A percentile compares a stretch with the other conserved stretches of the same genome.
These are phyloP conservation scores for Lophochroa leadbeateri DNA, from an alignment of 2,113 vertebrate genomes.

Conservation along the genomic window DNA sequence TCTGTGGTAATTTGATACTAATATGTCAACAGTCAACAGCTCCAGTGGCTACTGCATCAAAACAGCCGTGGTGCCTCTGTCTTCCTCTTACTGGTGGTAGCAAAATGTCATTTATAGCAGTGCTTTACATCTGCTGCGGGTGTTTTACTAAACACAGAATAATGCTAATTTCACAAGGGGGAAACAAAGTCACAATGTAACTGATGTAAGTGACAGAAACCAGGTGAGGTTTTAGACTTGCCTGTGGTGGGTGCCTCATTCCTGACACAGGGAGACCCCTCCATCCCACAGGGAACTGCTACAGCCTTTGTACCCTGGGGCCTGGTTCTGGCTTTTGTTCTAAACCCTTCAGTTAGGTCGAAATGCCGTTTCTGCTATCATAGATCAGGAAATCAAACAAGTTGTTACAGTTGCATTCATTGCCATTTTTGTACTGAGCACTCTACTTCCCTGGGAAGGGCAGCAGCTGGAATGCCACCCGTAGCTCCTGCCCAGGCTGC, in stretches of 20 bases:
- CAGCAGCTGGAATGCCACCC: fast-evolving
- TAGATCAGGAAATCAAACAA: neutral
- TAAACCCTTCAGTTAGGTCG: neutral
- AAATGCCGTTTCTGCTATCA: neutral
- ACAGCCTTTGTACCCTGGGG: neutral
- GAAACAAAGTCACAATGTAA: neutral
- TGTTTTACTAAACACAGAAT: neutral
- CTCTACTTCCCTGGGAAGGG: neutral
- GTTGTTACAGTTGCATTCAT: neutral
- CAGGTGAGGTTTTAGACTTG: neutral
- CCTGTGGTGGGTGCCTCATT: fast-evolving
- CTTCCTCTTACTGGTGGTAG: fast-evolving
- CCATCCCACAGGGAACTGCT: neutral
- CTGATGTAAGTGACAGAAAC: neutral
- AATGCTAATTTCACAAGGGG: neutral
- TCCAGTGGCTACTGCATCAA: neutral
- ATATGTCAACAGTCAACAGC: constrained; percentile 40
- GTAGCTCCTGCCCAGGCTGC: neutral
- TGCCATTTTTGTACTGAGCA: neutral
- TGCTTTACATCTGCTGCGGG: neutral
- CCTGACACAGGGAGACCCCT: fast-evolving
- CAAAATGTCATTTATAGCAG: neutral
- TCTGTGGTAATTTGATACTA: constrained; percentile 28
- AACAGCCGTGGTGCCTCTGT: fast-evolving
- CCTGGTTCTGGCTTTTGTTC: neutral